Base-by-base conservation (phyloP, 2,888 invertebrate genomes). In the Xanthia togata region DNA sequence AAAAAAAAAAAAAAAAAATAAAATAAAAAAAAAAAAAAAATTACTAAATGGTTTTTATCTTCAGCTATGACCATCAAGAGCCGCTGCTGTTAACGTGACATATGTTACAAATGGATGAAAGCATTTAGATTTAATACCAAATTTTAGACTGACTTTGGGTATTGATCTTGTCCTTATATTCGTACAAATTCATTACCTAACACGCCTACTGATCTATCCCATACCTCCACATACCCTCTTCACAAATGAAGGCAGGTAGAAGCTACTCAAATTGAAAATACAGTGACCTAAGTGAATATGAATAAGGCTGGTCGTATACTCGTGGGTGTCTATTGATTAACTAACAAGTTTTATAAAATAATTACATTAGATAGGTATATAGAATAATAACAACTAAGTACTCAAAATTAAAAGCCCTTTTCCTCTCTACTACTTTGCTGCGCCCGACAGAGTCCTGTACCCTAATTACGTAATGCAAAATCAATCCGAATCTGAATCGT, bases 261-360 rank as follows among this genome's bases (percentile, higher is more conserved):
- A 50, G 50, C 50, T 50, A 60, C 68, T 53, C 38, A 53, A 67
- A 81, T 73, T 82, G 70, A 64, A 79, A 80, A 53, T 55, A 79
- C 67, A 84, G 85, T 73, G 76, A 41, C 41, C 12, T 41, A 70
- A 85, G 76, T 87, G 87, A 83, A 83, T 87, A 85, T 73, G 69
- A 83, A 76, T 73, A 73, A 75, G 69, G 63, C 50, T 60, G 67
- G 57, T 44, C 11, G 80, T 35, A 38, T 60, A 69, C 60, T 73
- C 44, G 41, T 71, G 69, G 76, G 85, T 76, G 81, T 84, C 76
- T n/a, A n/a, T n/a, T 31, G 31, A 31, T 31, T 31, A 31, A 31
- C 31, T 31, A 2, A 31, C 1, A 31, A 31, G 31, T 31, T 31
- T 31, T 1, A 31, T 31, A 31, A 31, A 31, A 31, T 31, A 31